Conservation (phyloP, 23 tunicate genomes). For the Styela plicata region DNA sequence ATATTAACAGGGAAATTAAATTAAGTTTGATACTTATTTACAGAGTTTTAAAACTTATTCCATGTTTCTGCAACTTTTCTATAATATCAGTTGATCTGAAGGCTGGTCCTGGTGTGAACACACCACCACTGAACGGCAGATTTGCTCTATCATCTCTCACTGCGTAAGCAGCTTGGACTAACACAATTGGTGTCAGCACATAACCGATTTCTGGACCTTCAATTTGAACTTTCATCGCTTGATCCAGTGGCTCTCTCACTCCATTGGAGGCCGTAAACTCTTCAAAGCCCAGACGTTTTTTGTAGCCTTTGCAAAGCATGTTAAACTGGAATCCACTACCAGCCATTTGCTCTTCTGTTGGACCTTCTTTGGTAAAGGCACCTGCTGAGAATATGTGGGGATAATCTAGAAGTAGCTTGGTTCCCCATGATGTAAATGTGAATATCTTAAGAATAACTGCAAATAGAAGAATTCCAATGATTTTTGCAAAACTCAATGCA, state of each 20-base stretch:
- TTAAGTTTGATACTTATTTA: too few relatives aligned
- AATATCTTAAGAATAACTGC: conserved; percentile 59
- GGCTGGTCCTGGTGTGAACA: conserved; percentile 67
- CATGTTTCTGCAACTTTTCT: conserved; percentile 42
- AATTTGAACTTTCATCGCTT: conserved; percentile 48
- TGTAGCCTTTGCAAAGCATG: conserved; percentile 76
- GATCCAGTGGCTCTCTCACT: conserved; percentile 33
- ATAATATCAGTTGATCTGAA: conserved; percentile 60
- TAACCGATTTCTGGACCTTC: conserved; percentile 92
- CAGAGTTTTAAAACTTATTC: conserved; percentile 25
- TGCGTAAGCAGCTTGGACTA: conserved; percentile 63
- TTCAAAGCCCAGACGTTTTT: conserved; percentile 1
- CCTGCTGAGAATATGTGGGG: conserved; percentile 88
- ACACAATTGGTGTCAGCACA: conserved; percentile 57
- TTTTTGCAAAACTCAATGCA: not conserved
- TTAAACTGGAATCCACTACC: conserved; percentile 48
- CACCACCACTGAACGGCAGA: conserved; percentile 78
- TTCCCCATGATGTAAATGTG: conserved; percentile 57
- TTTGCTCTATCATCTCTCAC: conserved; percentile 56
- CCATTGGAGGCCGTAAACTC: not conserved
- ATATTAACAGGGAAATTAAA: too few relatives aligned
- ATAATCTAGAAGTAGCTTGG: conserved; percentile 51
- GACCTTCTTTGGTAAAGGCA: conserved; percentile 68
- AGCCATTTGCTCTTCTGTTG: conserved; percentile 58
- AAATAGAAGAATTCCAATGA: conserved; percentile 29